Evolutionary conservation across 1,140 invertebrate species (phyloP).

Genomic region (Aphaenogaster rudis): DNA sequence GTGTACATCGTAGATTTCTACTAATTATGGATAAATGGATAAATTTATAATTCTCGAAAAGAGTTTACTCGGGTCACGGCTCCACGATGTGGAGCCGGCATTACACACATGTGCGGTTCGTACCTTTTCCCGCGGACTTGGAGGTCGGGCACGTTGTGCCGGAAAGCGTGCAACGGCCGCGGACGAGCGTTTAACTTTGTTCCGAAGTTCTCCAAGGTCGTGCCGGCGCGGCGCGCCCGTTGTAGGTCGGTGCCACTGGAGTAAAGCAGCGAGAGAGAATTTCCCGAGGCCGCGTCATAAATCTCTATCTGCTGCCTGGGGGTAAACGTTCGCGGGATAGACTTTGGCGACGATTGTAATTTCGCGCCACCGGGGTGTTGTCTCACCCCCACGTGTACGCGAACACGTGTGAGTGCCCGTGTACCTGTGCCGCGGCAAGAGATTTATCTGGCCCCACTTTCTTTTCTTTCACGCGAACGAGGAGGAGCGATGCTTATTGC

Average conservation of each 20-base stretch:
- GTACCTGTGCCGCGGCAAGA: slow-evolving; percentile 12
- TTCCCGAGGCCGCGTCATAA: slow-evolving; percentile 81
- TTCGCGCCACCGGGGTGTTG: slow-evolving; percentile 62
- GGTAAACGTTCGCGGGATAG: slow-evolving; percentile 74
- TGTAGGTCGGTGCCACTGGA: slow-evolving; percentile 82
- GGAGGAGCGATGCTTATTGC: slow-evolving; percentile 23
- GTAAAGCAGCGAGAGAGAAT: slow-evolving; percentile 69
- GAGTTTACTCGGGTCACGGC: too few relatives aligned
- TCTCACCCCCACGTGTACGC: slow-evolving; percentile 43
- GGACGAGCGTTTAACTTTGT: slow-evolving; percentile 83
- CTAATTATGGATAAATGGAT: neutral
- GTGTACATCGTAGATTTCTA: neutral
- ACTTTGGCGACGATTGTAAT: slow-evolving; percentile 75
- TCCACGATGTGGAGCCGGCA: neutral
- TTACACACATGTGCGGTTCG: slow-evolving; percentile 20
- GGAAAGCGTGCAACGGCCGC: slow-evolving; percentile 69
- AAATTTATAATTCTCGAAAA: neutral
- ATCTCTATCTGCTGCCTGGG: slow-evolving; percentile 81
- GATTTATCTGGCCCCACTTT: slow-evolving; percentile 37
- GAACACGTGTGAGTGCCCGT: slow-evolving; percentile 27
- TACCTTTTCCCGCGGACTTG: slow-evolving; percentile 57
- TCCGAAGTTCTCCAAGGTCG: slow-evolving; percentile 85
- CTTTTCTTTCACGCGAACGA: neutral
- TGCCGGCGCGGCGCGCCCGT: slow-evolving; percentile 70
- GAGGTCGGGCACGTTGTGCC: slow-evolving; percentile 50